phyloP scores from a whole-genome alignment of 2,888 invertebrate species.

The Tortricodes alternella region DNA sequence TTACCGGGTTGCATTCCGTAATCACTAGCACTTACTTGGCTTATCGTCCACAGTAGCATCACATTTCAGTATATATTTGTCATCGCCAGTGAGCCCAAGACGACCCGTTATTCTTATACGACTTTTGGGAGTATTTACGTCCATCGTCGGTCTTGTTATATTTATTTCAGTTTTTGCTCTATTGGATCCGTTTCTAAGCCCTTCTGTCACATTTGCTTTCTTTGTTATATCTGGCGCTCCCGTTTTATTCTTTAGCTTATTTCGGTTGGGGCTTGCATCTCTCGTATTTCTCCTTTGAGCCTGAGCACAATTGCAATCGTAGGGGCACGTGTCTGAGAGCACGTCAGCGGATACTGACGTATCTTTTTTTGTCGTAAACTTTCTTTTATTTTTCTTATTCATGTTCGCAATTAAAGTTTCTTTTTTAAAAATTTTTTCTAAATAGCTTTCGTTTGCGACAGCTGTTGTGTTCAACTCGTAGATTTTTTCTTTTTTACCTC shows the following conservation, averaged over 20 bases:
- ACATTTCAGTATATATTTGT: slow-evolving; percentile 62
- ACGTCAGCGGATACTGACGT: neutral
- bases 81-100: slow-evolving; percentile 58
- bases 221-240: neutral
- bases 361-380: neutral
- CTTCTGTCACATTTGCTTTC: too few species aligned
- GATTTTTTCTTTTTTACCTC: slow-evolving; percentile 50
- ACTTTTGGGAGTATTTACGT: slow-evolving; percentile 40
- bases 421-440: neutral
- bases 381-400: neutral
- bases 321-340: neutral
- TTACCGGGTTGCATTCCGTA: neutral
- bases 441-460: neutral
- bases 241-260: neutral
- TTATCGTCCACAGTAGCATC: slow-evolving; percentile 60
- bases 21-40: slow-evolving; percentile 47
- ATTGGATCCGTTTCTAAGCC: neutral
- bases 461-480: slow-evolving; percentile 54
- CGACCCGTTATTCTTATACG: slow-evolving; percentile 60
- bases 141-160: neutral
- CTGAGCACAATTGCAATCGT: neutral
- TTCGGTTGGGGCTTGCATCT: neutral
- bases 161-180: neutral
- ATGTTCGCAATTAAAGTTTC: neutral
- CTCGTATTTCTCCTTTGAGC: neutral